Evolutionary conservation across 2,888 invertebrate species (phyloP), one percentile per base, ranked within the genome.

Genomic region (Scrobipalpa atriplicella): DNA sequence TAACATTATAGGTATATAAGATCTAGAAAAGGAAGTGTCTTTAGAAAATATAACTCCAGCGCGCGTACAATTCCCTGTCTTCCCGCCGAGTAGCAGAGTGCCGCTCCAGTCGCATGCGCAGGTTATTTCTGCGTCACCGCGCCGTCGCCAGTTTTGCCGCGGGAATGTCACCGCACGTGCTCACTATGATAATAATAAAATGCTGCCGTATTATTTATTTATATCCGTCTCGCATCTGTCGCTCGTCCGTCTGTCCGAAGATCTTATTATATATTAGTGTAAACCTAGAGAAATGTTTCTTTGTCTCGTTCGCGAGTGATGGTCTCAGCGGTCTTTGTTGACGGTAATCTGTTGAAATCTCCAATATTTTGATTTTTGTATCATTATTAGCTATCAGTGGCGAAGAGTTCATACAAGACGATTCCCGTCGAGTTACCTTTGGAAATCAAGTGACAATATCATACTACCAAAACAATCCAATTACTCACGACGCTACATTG

Each of bases 201-300:
- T 91, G 90, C 89, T 91, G 89, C 90, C 90, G 91, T 90, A 91
- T 92, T 90, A 91, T 90, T 91, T 92, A 92, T 92, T 92, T 92
- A 92, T 92, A 92, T 90, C 84, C 82, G 86, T 86, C 87, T 88
- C 85, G 90, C 91, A 90, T 90, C 91, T 92, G 92, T 92, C 92
- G 91, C 83, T 86, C 89, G 90, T 89, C 87, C 85, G 90, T 90
- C 89, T 85, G 89, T 87, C 85, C 82, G 83, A 38, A 58, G 78
- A 75, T 83, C 81, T 82, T 83, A 82, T 83, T 85, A 84, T 85
- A 85, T 85, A 83, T 84, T 75, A 29, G 47, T 43, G 47, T 62
- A 29, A 58, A 58, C 38, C 29, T 58, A 58, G 58, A 58, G 58
- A 58, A 73, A 77, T 77, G 77, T 76, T 76, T 84, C 84, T 82